Base-by-base conservation (phyloP, 2,113 vertebrate genomes). In the Zosterops pallidus region DNA sequence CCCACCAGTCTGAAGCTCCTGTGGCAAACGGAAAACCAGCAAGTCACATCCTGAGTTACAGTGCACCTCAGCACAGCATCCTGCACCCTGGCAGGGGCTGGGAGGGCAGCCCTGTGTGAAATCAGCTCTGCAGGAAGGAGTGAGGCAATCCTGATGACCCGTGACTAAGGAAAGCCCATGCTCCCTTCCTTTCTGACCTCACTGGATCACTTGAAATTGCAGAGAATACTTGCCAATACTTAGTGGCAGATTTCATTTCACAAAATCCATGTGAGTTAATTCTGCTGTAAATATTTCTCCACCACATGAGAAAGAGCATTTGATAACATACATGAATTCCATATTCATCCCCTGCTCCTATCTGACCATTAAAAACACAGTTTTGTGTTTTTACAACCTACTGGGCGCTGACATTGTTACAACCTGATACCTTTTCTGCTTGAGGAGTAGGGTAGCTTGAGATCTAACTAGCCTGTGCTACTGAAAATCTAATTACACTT, bases 401-500 rank as follows among this genome's bases (percentile, higher is more conserved):
- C 50, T 50, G 24, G 11, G 7, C 14, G 10, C 59, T 65, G 62
- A 49, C 26, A 62, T 26, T 29, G 57, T 26, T 64, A 64, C 8
- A 70, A 44, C 23, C 21, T 6, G 1, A 68, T 70, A 47, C 20
- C 17, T n/a, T 85, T 86, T 83, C 75, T 74, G 13, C 64, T 70
- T 67, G 50, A 82, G 26, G 15, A 60, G 15, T 18, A 9, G 16
- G 33, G 29, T 59, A 94, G 49, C 37, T 64, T 56, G 44, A 89
- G 41, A 91, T 21, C 24, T 85, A 85, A 33, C 53, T 31, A 72
- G 21, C 4, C 13, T 84, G 26, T 53, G 35, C 50, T 46, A 50
- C 59, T 80, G 87, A 90, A 92, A 83, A 92, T 67, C 31, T 86
- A 77, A 90, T 94, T 91, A 89, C 75, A 56, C 18, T 60, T 82